Conservation (phyloP, 2,888 invertebrate genomes). For the Eupithecia subfuscata region DNA sequence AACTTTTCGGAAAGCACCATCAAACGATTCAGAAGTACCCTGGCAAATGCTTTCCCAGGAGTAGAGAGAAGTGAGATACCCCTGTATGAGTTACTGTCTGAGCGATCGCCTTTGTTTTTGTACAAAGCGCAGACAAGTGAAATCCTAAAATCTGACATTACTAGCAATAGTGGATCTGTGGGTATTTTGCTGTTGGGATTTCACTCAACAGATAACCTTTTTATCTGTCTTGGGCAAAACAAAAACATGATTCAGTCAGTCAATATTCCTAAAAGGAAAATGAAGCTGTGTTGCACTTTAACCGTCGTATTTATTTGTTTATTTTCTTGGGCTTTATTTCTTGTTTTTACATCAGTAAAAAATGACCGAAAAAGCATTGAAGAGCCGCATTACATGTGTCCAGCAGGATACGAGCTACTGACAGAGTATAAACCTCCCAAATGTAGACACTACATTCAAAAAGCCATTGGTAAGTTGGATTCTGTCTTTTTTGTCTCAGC, state of each 20-base stretch:
- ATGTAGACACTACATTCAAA: slow-evolving; percentile 10
- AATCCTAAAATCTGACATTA: too few species aligned
- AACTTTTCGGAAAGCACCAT: too few species aligned
- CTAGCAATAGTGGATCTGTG: neutral
- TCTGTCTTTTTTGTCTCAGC: neutral
- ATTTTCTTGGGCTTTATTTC: neutral
- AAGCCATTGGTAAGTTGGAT: slow-evolving; percentile 9
- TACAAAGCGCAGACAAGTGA: too few species aligned
- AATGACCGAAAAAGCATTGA: neutral
- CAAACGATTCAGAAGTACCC: too few species aligned
- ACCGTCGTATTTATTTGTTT: neutral
- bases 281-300: neutral
- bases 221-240: neutral
- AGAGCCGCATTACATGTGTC: neutral
- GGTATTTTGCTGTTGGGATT: neutral
- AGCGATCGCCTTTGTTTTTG: too few species aligned
- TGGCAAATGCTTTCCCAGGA: too few species aligned
- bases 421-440: slow-evolving; percentile 2
- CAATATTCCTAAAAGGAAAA: neutral
- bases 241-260: neutral
- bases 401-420: neutral
- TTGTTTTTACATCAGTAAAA: neutral
- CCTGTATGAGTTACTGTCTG: too few species aligned
- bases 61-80: too few species aligned
- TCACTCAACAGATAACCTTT: neutral